These are phyloP conservation scores for Tolypeutes matacus DNA, from an alignment of 2,797 vertebrate species.

Conservation along the genomic window DNA sequence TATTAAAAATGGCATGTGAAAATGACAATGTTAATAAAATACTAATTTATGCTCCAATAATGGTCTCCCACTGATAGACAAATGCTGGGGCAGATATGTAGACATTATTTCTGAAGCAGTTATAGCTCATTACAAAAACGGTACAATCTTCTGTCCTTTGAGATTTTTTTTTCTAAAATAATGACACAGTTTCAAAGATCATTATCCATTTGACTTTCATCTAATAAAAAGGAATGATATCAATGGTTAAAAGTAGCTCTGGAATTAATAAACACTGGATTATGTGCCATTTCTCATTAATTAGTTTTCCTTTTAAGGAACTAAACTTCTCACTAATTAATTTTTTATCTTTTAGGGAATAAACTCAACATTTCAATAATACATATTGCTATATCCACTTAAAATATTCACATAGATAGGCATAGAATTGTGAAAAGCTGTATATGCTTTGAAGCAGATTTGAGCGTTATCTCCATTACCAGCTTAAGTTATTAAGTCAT, in stretches of 20 bases:
- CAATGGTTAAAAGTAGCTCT: slow-evolving; percentile 24
- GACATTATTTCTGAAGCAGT: slow-evolving; percentile 67
- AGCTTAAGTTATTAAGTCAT: slow-evolving; percentile 51
- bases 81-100: slow-evolving; percentile 59
- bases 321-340: slow-evolving; percentile 58
- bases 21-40: slow-evolving; percentile 73
- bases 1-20: slow-evolving; percentile 68
- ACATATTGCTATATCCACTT: not conserved
- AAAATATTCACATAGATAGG: not conserved
- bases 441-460: not conserved
- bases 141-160: slow-evolving; percentile 39
- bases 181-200: slow-evolving; percentile 44
- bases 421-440: not conserved
- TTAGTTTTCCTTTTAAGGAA: slow-evolving; percentile 32
- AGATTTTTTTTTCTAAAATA: slow-evolving; percentile 31
- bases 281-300: slow-evolving; percentile 66
- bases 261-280: slow-evolving; percentile 58
- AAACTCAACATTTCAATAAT: slow-evolving; percentile 53
- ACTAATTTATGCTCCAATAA: slow-evolving; percentile 67
- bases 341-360: slow-evolving; percentile 53
- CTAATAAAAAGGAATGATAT: slow-evolving; percentile 53
- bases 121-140: slow-evolving; percentile 57
- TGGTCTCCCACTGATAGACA: slow-evolving; percentile 66
- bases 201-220: slow-evolving; percentile 61
- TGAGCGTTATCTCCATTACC: slow-evolving; percentile 44